Conservation (phyloP, 2,797 vertebrate genomes). For the Perodicticus potto region DNA sequence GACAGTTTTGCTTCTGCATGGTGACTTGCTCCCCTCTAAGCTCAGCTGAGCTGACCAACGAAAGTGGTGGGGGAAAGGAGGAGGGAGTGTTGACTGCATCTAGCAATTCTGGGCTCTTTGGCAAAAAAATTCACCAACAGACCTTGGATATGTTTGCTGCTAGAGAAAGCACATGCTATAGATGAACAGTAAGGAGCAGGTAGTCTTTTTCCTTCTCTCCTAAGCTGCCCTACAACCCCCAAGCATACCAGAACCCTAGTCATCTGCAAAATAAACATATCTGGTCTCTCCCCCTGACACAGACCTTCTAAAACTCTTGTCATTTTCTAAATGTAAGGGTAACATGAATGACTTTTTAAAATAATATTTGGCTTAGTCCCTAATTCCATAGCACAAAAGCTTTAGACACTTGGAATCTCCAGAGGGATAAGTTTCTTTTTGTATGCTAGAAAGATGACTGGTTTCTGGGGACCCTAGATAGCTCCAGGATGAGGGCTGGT, state of each 20-base stretch:
- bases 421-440: background rate
- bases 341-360: background rate
- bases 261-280: background rate
- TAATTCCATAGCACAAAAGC: background rate
- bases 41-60: background rate
- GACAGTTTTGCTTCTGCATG: background rate
- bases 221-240: background rate
- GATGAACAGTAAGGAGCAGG: background rate
- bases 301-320: background rate
- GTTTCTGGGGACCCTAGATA: background rate
- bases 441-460: background rate
- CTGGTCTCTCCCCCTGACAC: background rate
- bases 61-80: background rate
- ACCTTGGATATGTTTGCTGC: background rate
- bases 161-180: background rate
- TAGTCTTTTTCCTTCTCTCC: background rate
- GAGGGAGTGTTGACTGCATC: background rate
- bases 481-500: background rate
- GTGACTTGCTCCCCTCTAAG: background rate
- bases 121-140: background rate
- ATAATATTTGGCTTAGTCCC: background rate
- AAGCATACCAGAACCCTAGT: background rate
- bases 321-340: background rate
- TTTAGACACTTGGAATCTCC: background rate
- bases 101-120: background rate